These are phyloP conservation scores for Phataginus tricuspis DNA, from an alignment of 2,797 vertebrate species.

Conservation along the genomic window DNA sequence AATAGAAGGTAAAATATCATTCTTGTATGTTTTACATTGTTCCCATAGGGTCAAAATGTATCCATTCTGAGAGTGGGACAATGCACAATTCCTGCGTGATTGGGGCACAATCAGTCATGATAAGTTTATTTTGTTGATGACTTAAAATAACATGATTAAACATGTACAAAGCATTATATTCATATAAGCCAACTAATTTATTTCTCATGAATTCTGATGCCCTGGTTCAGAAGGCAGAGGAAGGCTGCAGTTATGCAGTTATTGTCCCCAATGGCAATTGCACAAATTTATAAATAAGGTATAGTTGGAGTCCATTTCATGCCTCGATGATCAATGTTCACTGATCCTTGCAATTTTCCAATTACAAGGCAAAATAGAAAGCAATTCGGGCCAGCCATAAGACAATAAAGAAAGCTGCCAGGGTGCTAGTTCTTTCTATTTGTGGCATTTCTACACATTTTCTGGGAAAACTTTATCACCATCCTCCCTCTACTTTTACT, in stretches of 20 bases:
- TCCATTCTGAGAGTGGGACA: not conserved
- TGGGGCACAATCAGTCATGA: not conserved
- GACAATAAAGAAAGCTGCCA: not conserved
- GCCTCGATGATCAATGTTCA: not conserved
- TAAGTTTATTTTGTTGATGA: not conserved
- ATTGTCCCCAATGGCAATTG: not conserved
- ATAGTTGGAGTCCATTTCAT: not conserved
- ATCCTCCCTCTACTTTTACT: not conserved
- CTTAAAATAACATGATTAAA: not conserved
- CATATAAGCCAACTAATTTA: not conserved
- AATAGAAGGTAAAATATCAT: not conserved
- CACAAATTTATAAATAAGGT: not conserved
- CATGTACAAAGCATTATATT: not conserved
- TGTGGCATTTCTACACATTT: not conserved
- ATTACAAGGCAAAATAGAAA: not conserved
- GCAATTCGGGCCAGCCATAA: not conserved
- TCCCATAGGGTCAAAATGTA: not conserved
- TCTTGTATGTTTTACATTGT: fast-evolving
- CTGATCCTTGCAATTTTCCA: not conserved
- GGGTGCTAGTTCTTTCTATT: not conserved
- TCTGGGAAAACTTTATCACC: not conserved
- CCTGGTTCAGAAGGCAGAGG: no score
- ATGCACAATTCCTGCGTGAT: fast-evolving
- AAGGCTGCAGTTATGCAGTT: not conserved
- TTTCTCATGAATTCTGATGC: not conserved